phyloP scores from a whole-genome alignment of 2,797 vertebrate species.

The Capromys pilorides region DNA sequence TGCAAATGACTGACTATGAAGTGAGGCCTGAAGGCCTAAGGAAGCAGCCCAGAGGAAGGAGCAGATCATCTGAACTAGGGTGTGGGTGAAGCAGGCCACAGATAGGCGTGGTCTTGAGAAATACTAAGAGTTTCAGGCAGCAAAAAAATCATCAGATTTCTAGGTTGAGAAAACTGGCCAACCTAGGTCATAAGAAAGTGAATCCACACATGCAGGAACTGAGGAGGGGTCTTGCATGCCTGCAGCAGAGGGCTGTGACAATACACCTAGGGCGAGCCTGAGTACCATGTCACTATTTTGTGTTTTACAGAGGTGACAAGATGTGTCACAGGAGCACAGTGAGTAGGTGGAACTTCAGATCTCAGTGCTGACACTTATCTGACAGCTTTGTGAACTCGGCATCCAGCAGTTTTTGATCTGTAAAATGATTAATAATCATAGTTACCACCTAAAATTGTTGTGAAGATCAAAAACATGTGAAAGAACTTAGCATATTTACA shows the following conservation, averaged over 20 bases:
- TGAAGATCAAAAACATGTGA: slow-evolving; percentile 18
- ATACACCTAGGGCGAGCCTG: too few species aligned
- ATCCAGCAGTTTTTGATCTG: background rate
- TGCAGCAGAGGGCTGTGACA: background rate
- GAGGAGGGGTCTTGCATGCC: background rate
- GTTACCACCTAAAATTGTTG: background rate
- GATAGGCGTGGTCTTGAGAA: background rate
- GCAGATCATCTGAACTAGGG: background rate
- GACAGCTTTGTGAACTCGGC: background rate
- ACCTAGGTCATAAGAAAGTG: background rate
- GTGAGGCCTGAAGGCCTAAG: background rate
- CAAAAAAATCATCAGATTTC: background rate
- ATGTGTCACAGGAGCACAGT: background rate
- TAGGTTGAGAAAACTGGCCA: background rate
- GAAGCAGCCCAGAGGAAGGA: background rate
- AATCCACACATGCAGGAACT: background rate
- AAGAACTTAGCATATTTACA: background rate
- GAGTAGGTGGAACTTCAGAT: background rate
- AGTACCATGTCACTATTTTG: background rate
- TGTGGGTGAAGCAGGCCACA: background rate
- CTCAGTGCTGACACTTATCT: background rate
- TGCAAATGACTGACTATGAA: background rate
- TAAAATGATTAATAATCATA: background rate
- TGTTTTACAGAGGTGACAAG: background rate
- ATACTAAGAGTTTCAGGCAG: background rate